Evolutionary conservation across 2,797 vertebrate genomes (phyloP), one percentile per base, ranked within the genome.

Genomic region (Glyptemys insculpta): DNA sequence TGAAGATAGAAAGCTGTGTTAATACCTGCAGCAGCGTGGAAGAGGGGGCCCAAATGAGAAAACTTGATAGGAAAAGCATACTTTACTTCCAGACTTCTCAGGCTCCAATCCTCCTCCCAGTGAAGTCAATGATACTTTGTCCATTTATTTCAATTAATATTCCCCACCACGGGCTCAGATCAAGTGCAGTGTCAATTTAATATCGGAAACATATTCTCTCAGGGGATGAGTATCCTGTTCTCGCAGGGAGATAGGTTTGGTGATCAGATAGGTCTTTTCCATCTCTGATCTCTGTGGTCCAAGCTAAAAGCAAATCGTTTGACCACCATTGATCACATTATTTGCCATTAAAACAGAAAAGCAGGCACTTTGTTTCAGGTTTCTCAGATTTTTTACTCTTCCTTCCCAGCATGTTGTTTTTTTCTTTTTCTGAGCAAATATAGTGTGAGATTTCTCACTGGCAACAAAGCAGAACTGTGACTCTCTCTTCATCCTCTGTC

Each of bases 1-100:
- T 85, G 65, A 85, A 31, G 47, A 78, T 68, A 47, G 41, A 50
- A 65, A 92, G 8, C 44, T 34, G 15, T 34, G 31, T 50, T 3
- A 2, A n/a, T 12, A 37, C 47, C 76, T 85, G 41, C n/a, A 78
- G 5, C 1, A 2, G 1, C 15, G 53, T 31, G 0, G 0, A 12
- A 44, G 37, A 80, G 54, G 2, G 0, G 1, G 41, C 16, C 76
- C 53, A 52, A 25, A 1, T 81, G 59, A 81, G 50, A 54, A 27
- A 90, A 82, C 83, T 85, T 19, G 49, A 52, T 78, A 14, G 8
- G 5, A 3, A 31, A 86, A 83, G 37, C 37, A 0, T 1, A 27
- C 23, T 47, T 56, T 9, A 25, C 93, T 92, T 8, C 84, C 34
- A 37, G 3, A 25, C 87, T 74, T 56, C 91, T 6, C 53, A 86